Evolutionary conservation across 2,888 invertebrate genomes (phyloP), one percentile per base, ranked within the genome.

Genomic region (Drosophila mettleri): DNA sequence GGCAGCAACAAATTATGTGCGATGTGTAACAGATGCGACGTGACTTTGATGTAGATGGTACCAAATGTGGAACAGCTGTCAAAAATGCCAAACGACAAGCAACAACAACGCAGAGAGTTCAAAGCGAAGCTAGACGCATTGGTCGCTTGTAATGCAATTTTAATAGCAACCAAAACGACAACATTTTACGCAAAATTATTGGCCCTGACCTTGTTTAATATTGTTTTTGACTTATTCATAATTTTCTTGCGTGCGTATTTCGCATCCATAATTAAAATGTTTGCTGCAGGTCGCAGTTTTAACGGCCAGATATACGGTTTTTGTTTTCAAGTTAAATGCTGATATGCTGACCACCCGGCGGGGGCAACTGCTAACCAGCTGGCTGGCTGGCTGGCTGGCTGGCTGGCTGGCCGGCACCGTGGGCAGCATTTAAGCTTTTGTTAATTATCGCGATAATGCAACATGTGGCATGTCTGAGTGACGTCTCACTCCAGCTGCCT

Each of bases 371-470:
- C 45, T 7, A 18, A 29, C 12, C 45, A 45, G 45, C 45, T 45
- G 27, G 45, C 27, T 22, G 12, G 6, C 20, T 24, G 41, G 5
- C 39, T 24, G 39, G 20, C 18, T 18, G 41, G 10, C 22, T 41
- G 22, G 8, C n/a, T 5, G 39, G 6, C 7, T 20, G 41, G 3
- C 41, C 55, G 43, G 52, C 74, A 51, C 31, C 73, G 52, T 29
- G 53, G 70, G 77, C 67, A 54, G 66, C 71, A 55, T 59, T 77
- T 67, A 65, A 75, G 71, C 69, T 76, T 55, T 76, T 67, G 79
- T 87, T 90, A 90, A 90, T 90, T 90, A 90, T 86, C 80, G 78
- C 85, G 81, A 89, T 86, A 89, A 86, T 80, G 88, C 88, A 85
- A 88, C 88, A 78, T 80, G 34, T 38, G 45, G 39, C 60, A 53